Evolutionary conservation across 2,888 invertebrate genomes (phyloP).

Genomic region (Cephonodes hylas): DNA sequence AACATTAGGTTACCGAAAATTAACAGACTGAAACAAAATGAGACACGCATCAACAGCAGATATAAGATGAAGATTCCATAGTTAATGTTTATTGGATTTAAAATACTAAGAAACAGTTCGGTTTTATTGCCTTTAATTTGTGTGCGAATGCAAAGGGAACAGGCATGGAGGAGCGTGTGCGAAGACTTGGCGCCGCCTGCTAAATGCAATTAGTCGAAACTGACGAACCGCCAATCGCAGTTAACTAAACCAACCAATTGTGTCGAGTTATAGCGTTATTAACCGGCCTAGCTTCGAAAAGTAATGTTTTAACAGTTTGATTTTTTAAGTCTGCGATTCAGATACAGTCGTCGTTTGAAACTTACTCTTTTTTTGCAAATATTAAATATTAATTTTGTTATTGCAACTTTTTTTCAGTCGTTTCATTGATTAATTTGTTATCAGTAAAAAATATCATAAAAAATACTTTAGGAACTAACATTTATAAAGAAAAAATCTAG

Average conservation of each 20-base stretch:
- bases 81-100: conserved; percentile 6
- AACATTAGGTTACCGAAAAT: no score
- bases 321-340: no score
- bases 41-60: no score
- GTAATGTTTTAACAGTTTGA: neutral
- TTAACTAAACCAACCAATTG: neutral
- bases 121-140: conserved; percentile 22
- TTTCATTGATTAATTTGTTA: no score
- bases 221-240: conserved; percentile 1
- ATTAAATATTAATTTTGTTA: no score
- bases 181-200: conserved; percentile 35
- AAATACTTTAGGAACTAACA: no score
- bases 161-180: conserved; percentile 31
- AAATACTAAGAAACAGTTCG: conserved; percentile 19
- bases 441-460: no score
- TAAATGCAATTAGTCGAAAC: conserved; percentile 17
- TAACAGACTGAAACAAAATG: no score
- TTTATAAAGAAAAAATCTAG: no score
- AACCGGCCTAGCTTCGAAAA: conserved; percentile 1
- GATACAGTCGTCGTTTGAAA: no score
- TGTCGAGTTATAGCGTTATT: neutral
- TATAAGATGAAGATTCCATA: neutral
- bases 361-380: no score
- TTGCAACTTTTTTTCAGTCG: no score
- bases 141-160: conserved; percentile 29